These are phyloP conservation scores for Arbacia lixula DNA, from an alignment of 53 echinoderm and acorn worm species.

Conservation along the genomic window DNA sequence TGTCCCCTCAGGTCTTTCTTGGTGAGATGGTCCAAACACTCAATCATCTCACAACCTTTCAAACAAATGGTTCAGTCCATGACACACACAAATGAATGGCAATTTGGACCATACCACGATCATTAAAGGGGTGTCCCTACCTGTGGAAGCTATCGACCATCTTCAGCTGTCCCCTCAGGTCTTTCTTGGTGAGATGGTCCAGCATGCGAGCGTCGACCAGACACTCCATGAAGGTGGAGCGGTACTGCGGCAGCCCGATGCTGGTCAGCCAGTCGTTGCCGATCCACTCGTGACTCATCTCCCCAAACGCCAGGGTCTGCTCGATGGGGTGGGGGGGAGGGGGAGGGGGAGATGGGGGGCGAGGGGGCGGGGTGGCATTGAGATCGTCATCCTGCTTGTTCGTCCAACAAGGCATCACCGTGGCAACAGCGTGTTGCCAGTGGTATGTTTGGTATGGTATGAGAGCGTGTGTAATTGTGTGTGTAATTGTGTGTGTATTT, in stretches of 20 bases:
- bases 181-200: slow-evolving; percentile 97
- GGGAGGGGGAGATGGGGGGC: slow-evolving; percentile 21
- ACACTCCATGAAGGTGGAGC: slow-evolving; percentile 96
- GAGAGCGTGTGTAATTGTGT: no score
- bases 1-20: slow-evolving; percentile 91
- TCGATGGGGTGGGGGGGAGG: slow-evolving; percentile 28
- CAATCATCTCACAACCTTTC: no score
- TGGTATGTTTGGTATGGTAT: neutral
- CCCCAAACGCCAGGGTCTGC: slow-evolving; percentile 97
- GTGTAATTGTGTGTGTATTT: no score
- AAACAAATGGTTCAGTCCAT: no score
- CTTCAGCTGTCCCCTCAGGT: slow-evolving; percentile 87
- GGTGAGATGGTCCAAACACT: no score
- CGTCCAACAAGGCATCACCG: slow-evolving; percentile 11
- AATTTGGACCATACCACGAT: no score
- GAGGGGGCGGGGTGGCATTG: slow-evolving; percentile 5
- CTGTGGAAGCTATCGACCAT: slow-evolving; percentile 96
- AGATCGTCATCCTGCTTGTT: slow-evolving; percentile 22
- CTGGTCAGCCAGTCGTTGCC: slow-evolving; percentile 97
- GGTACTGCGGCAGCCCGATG: slow-evolving; percentile 93
- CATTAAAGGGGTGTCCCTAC: no score
- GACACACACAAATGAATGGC: no score
- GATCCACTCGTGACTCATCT: slow-evolving; percentile 99
- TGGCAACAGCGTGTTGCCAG: neutral
- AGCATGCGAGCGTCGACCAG: slow-evolving; percentile 96